These are phyloP conservation scores for Tauraco hartlaubi DNA, from an alignment of 2,797 vertebrate genomes.

Conservation along the genomic window DNA sequence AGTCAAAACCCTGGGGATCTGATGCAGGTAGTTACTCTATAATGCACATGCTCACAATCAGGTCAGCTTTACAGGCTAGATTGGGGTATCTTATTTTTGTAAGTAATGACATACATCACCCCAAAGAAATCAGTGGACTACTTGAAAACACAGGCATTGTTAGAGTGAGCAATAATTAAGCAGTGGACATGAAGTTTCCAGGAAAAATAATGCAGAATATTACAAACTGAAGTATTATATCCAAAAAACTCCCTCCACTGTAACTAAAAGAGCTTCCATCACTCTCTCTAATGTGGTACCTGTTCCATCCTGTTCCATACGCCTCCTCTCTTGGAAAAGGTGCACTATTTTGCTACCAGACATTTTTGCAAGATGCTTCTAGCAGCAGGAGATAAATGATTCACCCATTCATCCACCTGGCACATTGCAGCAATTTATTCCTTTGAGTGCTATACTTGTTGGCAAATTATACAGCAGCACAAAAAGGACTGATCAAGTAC, in stretches of 20 bases:
- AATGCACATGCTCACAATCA: neutral
- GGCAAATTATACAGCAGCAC: neutral
- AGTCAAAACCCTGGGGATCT: neutral
- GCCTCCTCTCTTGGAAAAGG: neutral
- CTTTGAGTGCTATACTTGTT: neutral
- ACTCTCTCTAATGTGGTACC: neutral
- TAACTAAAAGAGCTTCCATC: neutral
- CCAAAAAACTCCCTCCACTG: neutral
- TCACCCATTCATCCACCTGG: constrained; percentile 35
- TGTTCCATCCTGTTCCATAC: neutral
- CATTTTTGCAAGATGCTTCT: constrained; percentile 13
- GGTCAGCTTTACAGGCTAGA: neutral
- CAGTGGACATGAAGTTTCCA: neutral
- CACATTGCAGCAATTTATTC: neutral
- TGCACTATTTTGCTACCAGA: constrained; percentile 26
- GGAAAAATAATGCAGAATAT: constrained; percentile 1
- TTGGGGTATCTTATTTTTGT: neutral
- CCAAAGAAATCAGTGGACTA: neutral
- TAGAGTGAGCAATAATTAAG: neutral
- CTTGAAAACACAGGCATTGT: neutral
- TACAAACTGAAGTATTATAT: neutral
- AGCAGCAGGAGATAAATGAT: constrained; percentile 42
- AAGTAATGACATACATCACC: neutral
- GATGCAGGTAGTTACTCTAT: neutral
- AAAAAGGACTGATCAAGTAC: neutral